Conservation (phyloP, 2,113 vertebrate genomes). For the Tychaedon coryphoeus region DNA sequence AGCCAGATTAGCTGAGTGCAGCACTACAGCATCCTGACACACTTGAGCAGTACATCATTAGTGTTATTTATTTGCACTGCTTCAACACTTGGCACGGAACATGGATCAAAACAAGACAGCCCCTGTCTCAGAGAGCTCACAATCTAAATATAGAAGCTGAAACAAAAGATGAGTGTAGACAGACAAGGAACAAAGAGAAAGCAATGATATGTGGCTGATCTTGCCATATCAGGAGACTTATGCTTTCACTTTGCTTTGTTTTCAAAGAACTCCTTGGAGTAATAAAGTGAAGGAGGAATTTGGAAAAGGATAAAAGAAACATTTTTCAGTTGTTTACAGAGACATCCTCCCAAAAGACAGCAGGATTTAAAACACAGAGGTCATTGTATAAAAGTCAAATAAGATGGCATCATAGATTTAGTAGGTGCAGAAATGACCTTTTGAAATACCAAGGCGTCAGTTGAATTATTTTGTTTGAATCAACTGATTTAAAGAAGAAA, state of each 20-base stretch:
- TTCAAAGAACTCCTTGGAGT: background rate
- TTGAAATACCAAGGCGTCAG: background rate
- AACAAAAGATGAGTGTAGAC: background rate
- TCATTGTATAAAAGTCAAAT: slow-evolving; percentile 26
- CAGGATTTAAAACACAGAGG: background rate
- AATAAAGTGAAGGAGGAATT: background rate
- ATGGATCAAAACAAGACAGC: slow-evolving; percentile 17
- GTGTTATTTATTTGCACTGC: slow-evolving; percentile 22
- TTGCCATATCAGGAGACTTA: background rate
- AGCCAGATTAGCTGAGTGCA: background rate
- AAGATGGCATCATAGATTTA: background rate
- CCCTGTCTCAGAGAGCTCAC: background rate
- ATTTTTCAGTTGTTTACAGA: slow-evolving; percentile 32
- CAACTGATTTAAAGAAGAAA: background rate
- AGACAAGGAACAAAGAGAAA: background rate
- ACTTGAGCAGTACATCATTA: background rate
- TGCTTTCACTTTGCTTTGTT: background rate
- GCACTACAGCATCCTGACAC: background rate
- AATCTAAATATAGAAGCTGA: background rate
- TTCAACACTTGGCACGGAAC: background rate
- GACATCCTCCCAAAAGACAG: background rate
- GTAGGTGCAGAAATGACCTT: slow-evolving; percentile 45
- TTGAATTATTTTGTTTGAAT: slow-evolving; percentile 6
- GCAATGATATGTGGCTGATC: background rate
- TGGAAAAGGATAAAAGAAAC: background rate